Conservation (phyloP, 1,140 invertebrate species). For the Drosophila bocki region DNA sequence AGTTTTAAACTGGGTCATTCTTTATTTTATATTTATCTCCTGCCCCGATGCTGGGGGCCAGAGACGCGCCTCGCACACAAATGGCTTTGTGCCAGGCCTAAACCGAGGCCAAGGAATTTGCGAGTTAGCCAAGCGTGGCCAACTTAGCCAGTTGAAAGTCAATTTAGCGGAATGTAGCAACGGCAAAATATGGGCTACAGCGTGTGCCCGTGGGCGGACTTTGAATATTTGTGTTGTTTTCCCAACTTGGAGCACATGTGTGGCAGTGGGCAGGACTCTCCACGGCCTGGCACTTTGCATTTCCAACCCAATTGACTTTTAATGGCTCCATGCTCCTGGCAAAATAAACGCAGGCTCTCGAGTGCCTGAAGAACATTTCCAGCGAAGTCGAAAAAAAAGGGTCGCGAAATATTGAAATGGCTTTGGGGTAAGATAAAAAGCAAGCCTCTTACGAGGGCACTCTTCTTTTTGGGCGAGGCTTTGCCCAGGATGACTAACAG, state of each 20-base stretch:
- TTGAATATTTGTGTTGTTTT: constrained; percentile 27
- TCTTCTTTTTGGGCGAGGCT: not conserved
- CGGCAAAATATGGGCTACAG: constrained; percentile 37
- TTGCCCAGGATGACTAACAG: constrained; percentile 4
- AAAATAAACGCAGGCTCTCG: constrained; percentile 54
- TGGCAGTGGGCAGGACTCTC: constrained; percentile 3
- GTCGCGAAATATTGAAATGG: constrained; percentile 59
- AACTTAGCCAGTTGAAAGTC: constrained; percentile 54
- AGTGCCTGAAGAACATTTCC: constrained; percentile 26
- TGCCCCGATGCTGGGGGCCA: not conserved
- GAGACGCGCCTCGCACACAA: not conserved
- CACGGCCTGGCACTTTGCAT: constrained; percentile 55
- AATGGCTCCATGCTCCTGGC: constrained; percentile 65
- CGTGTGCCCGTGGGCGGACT: constrained; percentile 31
- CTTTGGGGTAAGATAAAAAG: constrained; percentile 40
- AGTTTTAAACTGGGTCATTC: constrained; percentile 20
- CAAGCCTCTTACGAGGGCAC: constrained; percentile 30
- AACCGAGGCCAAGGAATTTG: constrained; percentile 3
- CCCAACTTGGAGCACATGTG: constrained; percentile 34
- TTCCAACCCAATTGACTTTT: constrained; percentile 72
- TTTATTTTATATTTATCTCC: not conserved
- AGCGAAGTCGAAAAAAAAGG: constrained; percentile 33
- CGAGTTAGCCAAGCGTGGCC: constrained; percentile 12
- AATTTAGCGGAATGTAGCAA: constrained; percentile 73
- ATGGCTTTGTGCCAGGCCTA: constrained; percentile 18